Evolutionary conservation across 2,113 vertebrate genomes (phyloP), one percentile per base, ranked within the genome.

Genomic region (Engraulis encrasicolus): DNA sequence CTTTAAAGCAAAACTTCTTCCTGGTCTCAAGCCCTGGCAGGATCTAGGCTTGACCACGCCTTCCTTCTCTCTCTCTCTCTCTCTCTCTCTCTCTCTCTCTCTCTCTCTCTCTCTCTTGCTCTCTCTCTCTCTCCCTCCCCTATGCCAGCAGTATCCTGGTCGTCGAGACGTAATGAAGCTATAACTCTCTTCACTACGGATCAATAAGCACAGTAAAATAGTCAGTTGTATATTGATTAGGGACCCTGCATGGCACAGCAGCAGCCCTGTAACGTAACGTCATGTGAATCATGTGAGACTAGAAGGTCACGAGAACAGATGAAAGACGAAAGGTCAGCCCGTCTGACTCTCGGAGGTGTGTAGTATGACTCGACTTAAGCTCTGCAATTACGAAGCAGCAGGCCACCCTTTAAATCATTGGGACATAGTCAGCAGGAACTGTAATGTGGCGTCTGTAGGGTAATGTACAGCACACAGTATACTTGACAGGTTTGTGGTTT

Each of bases 241-340:
- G 31, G 79, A n/a, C 19, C 80, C 7, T 20, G 74, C 58, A 11
- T 79, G 0, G 6, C 50, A 61, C 36, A n/a, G 84, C 71, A n/a
- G 40, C 9, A 45, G 40, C 40, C 61, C 38, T n/a, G n/a, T n/a
- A n/a, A n/a, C n/a, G 50, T 78, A 37, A 85, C 79, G 78, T 78
- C 74, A 15, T 27, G 78, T 48, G 81, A 31, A 34, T 74, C 31
- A 74, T 74, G 66, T 74, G 66, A 74, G 66, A 78, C 27, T 78
- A 0, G 93, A 93, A 95, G 92, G 91, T 91, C 89, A 90, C 81
- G 77, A 79, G 81, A 23, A 54, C 11, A 84, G 2, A 40, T 83
- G 31, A 61, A 78, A 86, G 50, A 38, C 19, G 27, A 85, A 87
- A 85, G 82, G 88, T 82, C 86, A 81, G 36, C 31, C n/a, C 66